phyloP scores from a whole-genome alignment of 1,140 invertebrate genomes.

The Scaptomyza hsui region DNA sequence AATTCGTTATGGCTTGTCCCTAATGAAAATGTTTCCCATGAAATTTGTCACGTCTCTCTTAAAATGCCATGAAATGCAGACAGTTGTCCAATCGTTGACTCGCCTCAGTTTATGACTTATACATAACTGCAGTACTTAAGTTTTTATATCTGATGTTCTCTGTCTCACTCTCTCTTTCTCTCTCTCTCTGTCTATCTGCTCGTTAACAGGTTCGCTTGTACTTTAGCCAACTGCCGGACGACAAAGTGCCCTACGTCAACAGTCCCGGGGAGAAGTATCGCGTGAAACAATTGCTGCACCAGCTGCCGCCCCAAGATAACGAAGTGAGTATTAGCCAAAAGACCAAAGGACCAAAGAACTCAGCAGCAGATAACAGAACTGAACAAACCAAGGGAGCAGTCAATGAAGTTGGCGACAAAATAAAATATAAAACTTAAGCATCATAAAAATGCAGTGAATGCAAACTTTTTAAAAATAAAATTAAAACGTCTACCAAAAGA shows the following conservation, averaged over 20 bases:
- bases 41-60: slow-evolving; percentile 11
- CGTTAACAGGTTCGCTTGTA: slow-evolving; percentile 96
- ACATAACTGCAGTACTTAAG: slow-evolving; percentile 29
- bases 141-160: slow-evolving; percentile 20
- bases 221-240: slow-evolving; percentile 97
- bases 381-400: slow-evolving; percentile 6
- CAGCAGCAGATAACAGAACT: slow-evolving; percentile 13
- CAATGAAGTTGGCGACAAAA: slow-evolving; percentile 8
- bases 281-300: slow-evolving; percentile 96
- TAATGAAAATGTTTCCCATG: slow-evolving; percentile 16
- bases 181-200: slow-evolving; percentile 14
- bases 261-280: slow-evolving; percentile 97
- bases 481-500: slow-evolving; percentile 7
- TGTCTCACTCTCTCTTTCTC: slow-evolving; percentile 1
- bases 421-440: slow-evolving; percentile 3
- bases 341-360: slow-evolving; percentile 7
- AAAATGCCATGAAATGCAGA: slow-evolving; percentile 4
- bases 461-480: slow-evolving; percentile 7
- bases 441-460: slow-evolving; percentile 55
- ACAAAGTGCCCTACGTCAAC: slow-evolving; percentile 98
- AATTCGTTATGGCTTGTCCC: slow-evolving; percentile 47
- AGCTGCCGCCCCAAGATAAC: slow-evolving; percentile 98
- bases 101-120: slow-evolving; percentile 24
- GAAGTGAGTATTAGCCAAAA: slow-evolving; percentile 85
- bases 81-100: slow-evolving; percentile 6